A percentile compares a stretch with the other conserved stretches of the same genome.
Evolutionary conservation across 2,797 vertebrate species (phyloP).

Genomic region (Coregonus ussuriensis): DNA sequence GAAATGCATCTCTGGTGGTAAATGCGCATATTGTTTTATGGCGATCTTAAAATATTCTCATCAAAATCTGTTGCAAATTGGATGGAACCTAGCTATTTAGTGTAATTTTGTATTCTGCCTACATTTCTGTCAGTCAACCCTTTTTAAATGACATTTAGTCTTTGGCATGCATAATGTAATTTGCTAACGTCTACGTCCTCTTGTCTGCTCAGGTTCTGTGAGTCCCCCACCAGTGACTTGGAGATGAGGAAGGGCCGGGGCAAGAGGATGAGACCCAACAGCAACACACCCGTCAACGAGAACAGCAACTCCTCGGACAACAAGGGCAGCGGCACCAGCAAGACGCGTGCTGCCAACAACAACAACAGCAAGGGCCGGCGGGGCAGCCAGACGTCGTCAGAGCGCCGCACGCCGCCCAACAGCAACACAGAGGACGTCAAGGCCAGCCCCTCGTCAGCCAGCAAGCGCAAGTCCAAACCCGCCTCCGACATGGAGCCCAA

Average conservation of each 20-base stretch:
- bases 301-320: constrained; percentile 86
- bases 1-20: too few relatives aligned
- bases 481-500: constrained; percentile 97
- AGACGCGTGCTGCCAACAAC: constrained; percentile 88
- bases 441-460: constrained; percentile 91
- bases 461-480: constrained; percentile 94
- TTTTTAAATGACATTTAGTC: neutral
- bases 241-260: constrained; percentile 98
- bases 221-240: constrained; percentile 97
- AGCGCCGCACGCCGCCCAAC: constrained; percentile 90
- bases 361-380: constrained; percentile 88
- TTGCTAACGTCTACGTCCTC: neutral
- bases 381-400: constrained; percentile 95
- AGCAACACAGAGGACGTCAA: constrained; percentile 90
- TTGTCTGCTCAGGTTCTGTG: constrained; percentile 86
- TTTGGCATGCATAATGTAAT: neutral
- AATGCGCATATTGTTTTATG: too few relatives aligned
- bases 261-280: constrained; percentile 95
- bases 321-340: constrained; percentile 88
- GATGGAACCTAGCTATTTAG: too few relatives aligned
- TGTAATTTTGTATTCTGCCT: too few relatives aligned
- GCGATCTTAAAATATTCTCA: too few relatives aligned
- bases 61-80: too few relatives aligned
- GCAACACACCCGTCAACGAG: constrained; percentile 91
- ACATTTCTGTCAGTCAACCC: neutral